phyloP scores from a whole-genome alignment of 2,888 invertebrate species.

The Tethea ocularis region DNA sequence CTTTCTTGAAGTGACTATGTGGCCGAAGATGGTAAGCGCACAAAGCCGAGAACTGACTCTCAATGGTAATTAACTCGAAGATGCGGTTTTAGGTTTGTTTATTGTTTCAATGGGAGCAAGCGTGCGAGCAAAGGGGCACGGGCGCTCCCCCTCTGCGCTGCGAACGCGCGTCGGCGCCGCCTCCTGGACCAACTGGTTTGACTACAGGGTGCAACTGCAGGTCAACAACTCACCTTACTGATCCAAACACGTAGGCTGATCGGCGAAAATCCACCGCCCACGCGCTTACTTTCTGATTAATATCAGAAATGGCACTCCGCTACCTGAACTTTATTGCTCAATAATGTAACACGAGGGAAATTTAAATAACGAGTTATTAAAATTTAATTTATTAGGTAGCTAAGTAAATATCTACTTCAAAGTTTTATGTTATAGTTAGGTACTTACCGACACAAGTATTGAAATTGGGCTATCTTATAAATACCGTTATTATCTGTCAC shows the following conservation, averaged over 20 bases:
- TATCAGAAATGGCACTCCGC: constrained; percentile 37
- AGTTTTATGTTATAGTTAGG: background rate
- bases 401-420: too few species aligned
- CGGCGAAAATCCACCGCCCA: constrained; percentile 66
- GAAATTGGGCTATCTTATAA: too few species aligned
- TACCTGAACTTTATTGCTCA: constrained; percentile 21
- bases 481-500: too few species aligned
- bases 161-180: constrained; percentile 25
- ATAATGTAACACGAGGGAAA: background rate
- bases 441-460: too few species aligned
- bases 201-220: constrained; percentile 65
- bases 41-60: too few species aligned
- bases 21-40: too few species aligned
- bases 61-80: background rate
- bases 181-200: constrained; percentile 68
- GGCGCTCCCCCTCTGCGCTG: background rate
- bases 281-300: constrained; percentile 60
- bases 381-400: too few species aligned
- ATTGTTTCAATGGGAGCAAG: constrained; percentile 40
- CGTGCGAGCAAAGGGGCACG: constrained; percentile 27
- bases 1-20: too few species aligned
- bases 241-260: constrained; percentile 72
- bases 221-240: constrained; percentile 73
- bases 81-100: constrained; percentile 36
- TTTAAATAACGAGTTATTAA: background rate